A percentile compares a stretch with the other conserved stretches of the same genome.
Evolutionary conservation across 2,797 vertebrate species (phyloP).

Genomic region (Manis pentadactyla): DNA sequence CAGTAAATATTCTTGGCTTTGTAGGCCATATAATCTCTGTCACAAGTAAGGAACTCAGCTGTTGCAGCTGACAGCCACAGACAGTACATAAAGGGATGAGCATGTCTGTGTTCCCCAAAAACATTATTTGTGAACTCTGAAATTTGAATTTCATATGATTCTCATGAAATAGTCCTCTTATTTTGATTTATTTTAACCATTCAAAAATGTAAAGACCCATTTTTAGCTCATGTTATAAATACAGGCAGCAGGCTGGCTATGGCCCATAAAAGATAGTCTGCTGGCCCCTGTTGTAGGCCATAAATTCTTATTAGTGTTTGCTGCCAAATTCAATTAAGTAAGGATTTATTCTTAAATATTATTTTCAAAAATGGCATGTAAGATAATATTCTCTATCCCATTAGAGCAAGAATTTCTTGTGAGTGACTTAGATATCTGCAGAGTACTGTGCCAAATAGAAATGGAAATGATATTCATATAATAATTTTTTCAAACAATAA

Average conservation of each 20-base stretch:
- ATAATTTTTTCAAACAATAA: constrained; percentile 33
- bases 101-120: not conserved
- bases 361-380: not conserved
- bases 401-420: not conserved
- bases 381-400: not conserved
- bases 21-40: not conserved
- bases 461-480: not conserved
- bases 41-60: not conserved
- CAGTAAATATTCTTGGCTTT: constrained; percentile 5
- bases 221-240: not conserved
- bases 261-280: not conserved
- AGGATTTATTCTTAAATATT: constrained; percentile 23
- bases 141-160: constrained; percentile 15
- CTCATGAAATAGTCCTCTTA: constrained; percentile 8
- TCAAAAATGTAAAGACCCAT: constrained; percentile 21
- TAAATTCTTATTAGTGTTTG: constrained; percentile 30
- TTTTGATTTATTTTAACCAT: constrained; percentile 34
- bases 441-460: not conserved
- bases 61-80: not conserved
- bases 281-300: not conserved
- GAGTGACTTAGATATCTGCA: not conserved
- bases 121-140: not conserved
- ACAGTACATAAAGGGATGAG: not conserved
- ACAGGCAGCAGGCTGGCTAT: not conserved
- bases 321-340: not conserved